Conservation (phyloP, 2,797 vertebrate species). For the Rhyacichthys aspro region DNA sequence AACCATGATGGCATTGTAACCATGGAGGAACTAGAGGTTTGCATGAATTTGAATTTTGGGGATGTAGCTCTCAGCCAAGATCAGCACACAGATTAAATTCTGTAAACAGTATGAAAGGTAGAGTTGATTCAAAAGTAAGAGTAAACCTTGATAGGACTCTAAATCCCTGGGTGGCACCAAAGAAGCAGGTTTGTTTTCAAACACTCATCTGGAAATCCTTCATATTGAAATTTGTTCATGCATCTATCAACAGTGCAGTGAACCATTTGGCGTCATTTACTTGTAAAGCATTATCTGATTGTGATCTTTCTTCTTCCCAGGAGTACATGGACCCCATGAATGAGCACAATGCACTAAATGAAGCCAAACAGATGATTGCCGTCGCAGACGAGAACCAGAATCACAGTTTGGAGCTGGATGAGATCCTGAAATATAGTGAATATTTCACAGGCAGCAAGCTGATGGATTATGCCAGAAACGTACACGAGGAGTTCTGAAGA, state of each 20-base stretch:
- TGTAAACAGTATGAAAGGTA: too few relatives aligned
- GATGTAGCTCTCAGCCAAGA: too few relatives aligned
- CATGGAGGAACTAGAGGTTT: constrained; percentile 94
- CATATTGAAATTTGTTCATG: too few relatives aligned
- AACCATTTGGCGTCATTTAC: neutral
- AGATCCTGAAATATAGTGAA: constrained; percentile 96
- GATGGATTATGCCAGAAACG: constrained; percentile 96
- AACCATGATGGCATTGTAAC: constrained; percentile 89
- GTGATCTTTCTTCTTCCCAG: constrained; percentile 60
- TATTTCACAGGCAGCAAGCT: constrained; percentile 99
- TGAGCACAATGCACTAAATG: constrained; percentile 94
- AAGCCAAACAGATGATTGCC: constrained; percentile 98
- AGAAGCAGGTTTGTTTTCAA: too few relatives aligned
- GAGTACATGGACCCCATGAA: constrained; percentile 99
- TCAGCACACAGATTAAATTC: too few relatives aligned
- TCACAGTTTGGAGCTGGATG: constrained; percentile 90
- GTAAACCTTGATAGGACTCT: too few relatives aligned
- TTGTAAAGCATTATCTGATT: neutral
- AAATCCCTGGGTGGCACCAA: too few relatives aligned
- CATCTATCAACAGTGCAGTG: too few relatives aligned
- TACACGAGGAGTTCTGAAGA: constrained; percentile 95
- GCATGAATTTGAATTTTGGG: neutral
- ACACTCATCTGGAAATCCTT: too few relatives aligned
- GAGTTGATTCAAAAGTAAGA: too few relatives aligned
- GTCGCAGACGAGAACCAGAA: constrained; percentile 98